These are phyloP conservation scores for Deroplatys truncata DNA, from an alignment of 2,888 invertebrate genomes.

Conservation along the genomic window DNA sequence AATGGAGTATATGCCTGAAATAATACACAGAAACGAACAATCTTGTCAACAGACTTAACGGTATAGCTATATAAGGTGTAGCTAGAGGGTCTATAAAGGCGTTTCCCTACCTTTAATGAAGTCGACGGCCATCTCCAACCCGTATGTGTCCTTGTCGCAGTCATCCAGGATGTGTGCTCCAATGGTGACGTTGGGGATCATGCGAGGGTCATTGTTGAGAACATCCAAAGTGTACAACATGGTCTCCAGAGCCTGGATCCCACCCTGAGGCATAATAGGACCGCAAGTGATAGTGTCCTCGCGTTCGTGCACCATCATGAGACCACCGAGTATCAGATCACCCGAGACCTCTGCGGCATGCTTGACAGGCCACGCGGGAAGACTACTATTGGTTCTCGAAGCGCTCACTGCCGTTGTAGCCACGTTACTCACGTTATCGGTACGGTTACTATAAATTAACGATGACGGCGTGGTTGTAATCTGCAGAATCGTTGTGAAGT, in stretches of 20 bases:
- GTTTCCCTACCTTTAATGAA: conserved; percentile 86
- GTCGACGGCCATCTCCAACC: conserved; percentile 92
- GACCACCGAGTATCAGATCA: conserved; percentile 80
- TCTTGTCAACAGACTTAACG: too few relatives aligned
- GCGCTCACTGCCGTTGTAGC: background rate
- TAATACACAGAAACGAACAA: too few relatives aligned
- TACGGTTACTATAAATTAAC: background rate
- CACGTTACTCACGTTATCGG: background rate
- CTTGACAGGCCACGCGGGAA: conserved; percentile 69
- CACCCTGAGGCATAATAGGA: conserved; percentile 91
- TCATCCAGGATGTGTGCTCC: conserved; percentile 90
- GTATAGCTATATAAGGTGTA: too few relatives aligned
- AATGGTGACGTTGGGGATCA: conserved; percentile 71
- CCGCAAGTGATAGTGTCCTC: conserved; percentile 86
- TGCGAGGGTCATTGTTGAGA: conserved; percentile 60
- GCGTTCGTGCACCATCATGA: conserved; percentile 94
- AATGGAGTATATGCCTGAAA: too few relatives aligned
- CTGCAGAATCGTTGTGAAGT: background rate
- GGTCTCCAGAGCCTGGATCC: conserved; percentile 82
- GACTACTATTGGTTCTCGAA: background rate
- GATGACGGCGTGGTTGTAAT: background rate
- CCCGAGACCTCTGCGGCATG: conserved; percentile 84
- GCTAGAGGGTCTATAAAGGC: background rate
- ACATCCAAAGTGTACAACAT: conserved; percentile 88
- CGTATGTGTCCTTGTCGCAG: conserved; percentile 94